Percentiles rank a stretch among this genome's conserved stretches.
Conservation (phyloP, 2,113 vertebrate species). For the Ophthalmolycus amberensis region DNA sequence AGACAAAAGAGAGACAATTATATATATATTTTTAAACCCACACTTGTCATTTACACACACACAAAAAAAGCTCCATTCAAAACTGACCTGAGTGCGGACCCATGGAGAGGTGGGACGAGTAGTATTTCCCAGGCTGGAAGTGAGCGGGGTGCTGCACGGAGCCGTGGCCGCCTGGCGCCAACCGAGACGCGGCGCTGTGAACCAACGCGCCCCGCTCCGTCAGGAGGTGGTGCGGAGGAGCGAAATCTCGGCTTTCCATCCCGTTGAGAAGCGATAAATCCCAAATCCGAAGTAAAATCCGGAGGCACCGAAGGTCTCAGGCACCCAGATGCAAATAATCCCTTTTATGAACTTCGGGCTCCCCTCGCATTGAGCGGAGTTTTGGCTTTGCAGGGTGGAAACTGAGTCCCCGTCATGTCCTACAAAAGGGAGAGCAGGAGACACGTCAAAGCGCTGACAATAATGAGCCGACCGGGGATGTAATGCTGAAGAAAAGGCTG, state of each 20-base stretch:
- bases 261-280: constrained; percentile 82
- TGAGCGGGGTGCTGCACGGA: constrained; percentile 90
- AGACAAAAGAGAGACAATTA: constrained; percentile 40
- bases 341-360: constrained; percentile 82
- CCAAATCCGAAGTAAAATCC: constrained; percentile 82
- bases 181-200: constrained; percentile 89
- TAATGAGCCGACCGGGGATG: constrained; percentile 67
- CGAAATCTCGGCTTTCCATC: constrained; percentile 97
- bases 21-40: constrained; percentile 6
- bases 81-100: constrained; percentile 94
- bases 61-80: constrained; percentile 12
- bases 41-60: constrained; percentile 23
- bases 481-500: constrained; percentile 52
- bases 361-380: constrained; percentile 79
- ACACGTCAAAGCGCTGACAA: constrained; percentile 74
- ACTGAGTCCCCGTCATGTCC: constrained; percentile 84
- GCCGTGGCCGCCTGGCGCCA: constrained; percentile 87
- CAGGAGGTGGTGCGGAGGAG: constrained; percentile 93
- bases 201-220: constrained; percentile 90
- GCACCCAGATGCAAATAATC: constrained; percentile 84
- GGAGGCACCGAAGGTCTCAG: constrained; percentile 78
- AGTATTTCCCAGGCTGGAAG: constrained; percentile 95
- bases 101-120: constrained; percentile 93
- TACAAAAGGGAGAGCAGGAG: constrained; percentile 77
- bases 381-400: constrained; percentile 76